A percentile compares a stretch with the other conserved stretches of the same genome.
phyloP scores from a whole-genome alignment of 1,140 invertebrate species.

The Leguminivora glycinivorella region DNA sequence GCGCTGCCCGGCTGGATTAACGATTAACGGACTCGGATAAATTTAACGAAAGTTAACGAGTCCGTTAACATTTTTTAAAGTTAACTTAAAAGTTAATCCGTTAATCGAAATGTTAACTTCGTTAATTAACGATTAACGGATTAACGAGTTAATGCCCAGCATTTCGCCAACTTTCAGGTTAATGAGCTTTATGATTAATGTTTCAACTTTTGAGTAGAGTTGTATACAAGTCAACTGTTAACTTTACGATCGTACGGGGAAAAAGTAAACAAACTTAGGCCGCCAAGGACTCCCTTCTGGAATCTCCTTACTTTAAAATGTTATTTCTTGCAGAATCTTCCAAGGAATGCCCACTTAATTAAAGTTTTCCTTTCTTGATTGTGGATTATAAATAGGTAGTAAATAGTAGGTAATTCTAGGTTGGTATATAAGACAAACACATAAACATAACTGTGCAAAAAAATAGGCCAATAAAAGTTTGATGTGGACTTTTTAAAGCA shows the following conservation, averaged over 20 bases:
- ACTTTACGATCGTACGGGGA: neutral
- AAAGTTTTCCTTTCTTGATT: neutral
- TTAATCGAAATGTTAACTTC: too few relatives aligned
- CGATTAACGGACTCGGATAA: too few relatives aligned
- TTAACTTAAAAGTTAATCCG: too few relatives aligned
- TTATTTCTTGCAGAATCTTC: neutral
- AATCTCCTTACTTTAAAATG: conserved; percentile 13
- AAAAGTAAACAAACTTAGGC: neutral
- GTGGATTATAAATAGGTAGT: neutral
- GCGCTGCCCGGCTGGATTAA: too few relatives aligned
- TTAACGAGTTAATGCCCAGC: too few relatives aligned
- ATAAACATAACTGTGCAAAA: neutral
- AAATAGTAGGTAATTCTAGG: too few relatives aligned
- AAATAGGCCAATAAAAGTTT: too few relatives aligned
- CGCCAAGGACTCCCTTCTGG: neutral
- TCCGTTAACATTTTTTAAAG: too few relatives aligned
- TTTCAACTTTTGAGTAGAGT: neutral
- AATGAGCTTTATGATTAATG: neutral
- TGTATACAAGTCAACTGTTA: neutral
- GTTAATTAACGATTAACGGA: too few relatives aligned
- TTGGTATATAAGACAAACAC: neutral
- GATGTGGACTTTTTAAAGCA: too few relatives aligned
- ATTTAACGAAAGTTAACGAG: too few relatives aligned
- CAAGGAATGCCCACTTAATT: conserved; percentile 27
- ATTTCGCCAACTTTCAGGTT: neutral